These are phyloP conservation scores for Turdus rufiventris DNA, from an alignment of 2,113 vertebrate species.

Conservation along the genomic window DNA sequence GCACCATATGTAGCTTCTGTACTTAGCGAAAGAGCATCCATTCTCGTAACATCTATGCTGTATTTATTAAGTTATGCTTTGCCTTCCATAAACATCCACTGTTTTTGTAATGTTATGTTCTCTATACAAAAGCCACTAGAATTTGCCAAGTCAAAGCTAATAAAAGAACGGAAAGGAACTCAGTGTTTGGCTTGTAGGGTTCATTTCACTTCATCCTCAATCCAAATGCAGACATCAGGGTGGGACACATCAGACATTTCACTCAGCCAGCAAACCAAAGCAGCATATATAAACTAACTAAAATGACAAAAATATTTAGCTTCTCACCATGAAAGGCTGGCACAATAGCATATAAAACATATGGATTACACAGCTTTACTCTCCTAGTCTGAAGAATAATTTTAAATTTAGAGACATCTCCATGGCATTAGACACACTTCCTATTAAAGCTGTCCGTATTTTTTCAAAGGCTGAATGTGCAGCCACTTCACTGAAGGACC, in stretches of 20 bases:
- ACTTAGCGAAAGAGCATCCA: conserved; percentile 34
- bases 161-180: conserved; percentile 7
- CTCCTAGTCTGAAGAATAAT: neutral
- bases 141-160: conserved; percentile 46
- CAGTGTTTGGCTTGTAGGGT: conserved; percentile 10
- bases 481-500: neutral
- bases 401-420: neutral
- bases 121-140: neutral
- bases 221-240: conserved; percentile 36
- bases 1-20: conserved; percentile 58
- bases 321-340: conserved; percentile 28
- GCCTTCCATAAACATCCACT: conserved; percentile 38
- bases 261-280: conserved; percentile 2
- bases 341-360: conserved; percentile 24
- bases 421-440: neutral
- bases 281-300: conserved; percentile 6
- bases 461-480: neutral
- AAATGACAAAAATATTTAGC: conserved; percentile 57
- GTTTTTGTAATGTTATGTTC: neutral
- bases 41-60: neutral
- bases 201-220: conserved; percentile 40
- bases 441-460: neutral
- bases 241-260: conserved; percentile 27
- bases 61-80: conserved; percentile 49
- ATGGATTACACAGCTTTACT: conserved; percentile 11